phyloP scores from a whole-genome alignment of 1,140 invertebrate genomes.

The Scaptomyza pallida region DNA sequence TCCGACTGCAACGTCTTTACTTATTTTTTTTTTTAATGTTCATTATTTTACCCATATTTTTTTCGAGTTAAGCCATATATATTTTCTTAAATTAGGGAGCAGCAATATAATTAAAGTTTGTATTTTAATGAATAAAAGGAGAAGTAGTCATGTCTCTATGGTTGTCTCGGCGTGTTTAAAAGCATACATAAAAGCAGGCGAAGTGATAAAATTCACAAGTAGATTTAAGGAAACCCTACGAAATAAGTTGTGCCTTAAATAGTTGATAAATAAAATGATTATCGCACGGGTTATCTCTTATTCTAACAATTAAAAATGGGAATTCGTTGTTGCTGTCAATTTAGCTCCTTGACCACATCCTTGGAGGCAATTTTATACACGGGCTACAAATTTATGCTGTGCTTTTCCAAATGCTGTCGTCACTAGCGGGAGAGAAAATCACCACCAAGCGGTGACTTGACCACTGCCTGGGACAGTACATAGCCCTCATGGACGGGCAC shows the following conservation, averaged over 20 bases:
- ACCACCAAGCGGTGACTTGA: slow-evolving; percentile 95
- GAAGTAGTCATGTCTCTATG: background rate
- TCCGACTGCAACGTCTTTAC: too few species aligned
- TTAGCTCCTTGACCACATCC: slow-evolving; percentile 93
- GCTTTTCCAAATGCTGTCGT: slow-evolving; percentile 90
- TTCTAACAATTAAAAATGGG: slow-evolving; percentile 63
- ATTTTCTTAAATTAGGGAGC: background rate
- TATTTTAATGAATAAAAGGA: background rate
- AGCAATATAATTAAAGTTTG: background rate
- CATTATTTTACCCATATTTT: too few species aligned
- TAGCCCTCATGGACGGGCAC: slow-evolving; percentile 96
- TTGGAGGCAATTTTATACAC: slow-evolving; percentile 91
- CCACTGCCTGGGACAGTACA: slow-evolving; percentile 94
- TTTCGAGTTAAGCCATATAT: background rate
- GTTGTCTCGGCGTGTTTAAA: background rate
- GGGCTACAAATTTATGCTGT: slow-evolving; percentile 94
- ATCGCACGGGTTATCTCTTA: slow-evolving; percentile 39
- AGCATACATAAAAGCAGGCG: background rate
- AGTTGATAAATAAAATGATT: slow-evolving; percentile 63
- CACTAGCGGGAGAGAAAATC: slow-evolving; percentile 96
- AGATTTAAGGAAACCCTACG: slow-evolving; percentile 2
- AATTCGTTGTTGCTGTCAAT: slow-evolving; percentile 33
- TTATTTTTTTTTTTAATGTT: too few species aligned
- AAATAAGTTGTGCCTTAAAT: too few species aligned
- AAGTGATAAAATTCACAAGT: slow-evolving; percentile 9